A percentile compares a stretch with the other conserved stretches of the same genome.
Evolutionary conservation across 1,140 invertebrate genomes (phyloP).

Genomic region (Grapholita molesta): DNA sequence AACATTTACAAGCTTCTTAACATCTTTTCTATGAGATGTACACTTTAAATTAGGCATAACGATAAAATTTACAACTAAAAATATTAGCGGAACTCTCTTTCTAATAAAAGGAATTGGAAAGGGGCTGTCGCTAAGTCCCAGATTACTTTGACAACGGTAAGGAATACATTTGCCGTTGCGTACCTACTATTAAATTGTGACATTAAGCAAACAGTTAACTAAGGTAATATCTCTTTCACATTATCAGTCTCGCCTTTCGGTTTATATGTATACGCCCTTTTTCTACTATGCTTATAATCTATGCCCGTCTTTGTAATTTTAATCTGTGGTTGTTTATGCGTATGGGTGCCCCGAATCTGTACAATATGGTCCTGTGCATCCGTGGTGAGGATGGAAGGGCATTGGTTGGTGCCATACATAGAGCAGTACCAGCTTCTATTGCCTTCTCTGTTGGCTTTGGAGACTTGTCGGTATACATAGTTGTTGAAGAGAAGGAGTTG

Average conservation of each 20-base stretch:
- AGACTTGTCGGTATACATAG: slow-evolving; percentile 24
- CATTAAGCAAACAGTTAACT: not conserved
- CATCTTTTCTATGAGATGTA: not conserved
- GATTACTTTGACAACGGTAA: too few relatives aligned
- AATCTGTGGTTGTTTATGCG: not conserved
- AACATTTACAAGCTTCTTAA: not conserved
- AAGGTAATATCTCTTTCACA: slow-evolving; percentile 5
- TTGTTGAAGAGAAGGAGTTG: slow-evolving; percentile 21
- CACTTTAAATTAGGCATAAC: too few relatives aligned
- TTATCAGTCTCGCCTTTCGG: not conserved
- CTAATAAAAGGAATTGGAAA: too few relatives aligned
- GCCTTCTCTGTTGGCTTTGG: slow-evolving; percentile 26
- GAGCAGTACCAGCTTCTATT: slow-evolving; percentile 29
- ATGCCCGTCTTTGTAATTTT: slow-evolving; percentile 13
- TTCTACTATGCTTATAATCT: slow-evolving; percentile 1
- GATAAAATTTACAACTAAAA: too few relatives aligned
- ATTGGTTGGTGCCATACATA: slow-evolving; percentile 23
- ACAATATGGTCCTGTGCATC: slow-evolving; percentile 19
- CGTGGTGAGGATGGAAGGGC: slow-evolving; percentile 19
- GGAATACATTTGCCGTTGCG: too few relatives aligned
- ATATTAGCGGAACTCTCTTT: too few relatives aligned
- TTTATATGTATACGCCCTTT: not conserved
- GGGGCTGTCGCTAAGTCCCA: too few relatives aligned
- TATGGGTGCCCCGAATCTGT: slow-evolving; percentile 21
- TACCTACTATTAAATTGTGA: too few relatives aligned